phyloP scores from a whole-genome alignment of 2,113 vertebrate species.

The Callocephalon fimbriatum region DNA sequence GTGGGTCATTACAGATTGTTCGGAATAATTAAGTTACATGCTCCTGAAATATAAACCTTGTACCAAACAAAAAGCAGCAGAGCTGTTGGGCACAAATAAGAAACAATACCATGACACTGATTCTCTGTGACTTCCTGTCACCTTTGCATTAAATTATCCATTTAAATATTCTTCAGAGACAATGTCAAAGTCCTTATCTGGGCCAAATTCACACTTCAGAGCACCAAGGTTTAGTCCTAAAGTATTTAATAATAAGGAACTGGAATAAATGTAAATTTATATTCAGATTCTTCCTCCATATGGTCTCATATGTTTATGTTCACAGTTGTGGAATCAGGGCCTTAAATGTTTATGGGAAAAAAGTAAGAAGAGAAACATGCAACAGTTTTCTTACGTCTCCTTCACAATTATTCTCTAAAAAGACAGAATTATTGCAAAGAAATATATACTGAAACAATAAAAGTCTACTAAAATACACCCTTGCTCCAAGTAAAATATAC shows the following conservation, averaged over 20 bases:
- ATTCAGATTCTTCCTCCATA: not conserved
- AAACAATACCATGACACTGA: not conserved
- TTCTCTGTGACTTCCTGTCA: not conserved
- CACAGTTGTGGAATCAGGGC: not conserved
- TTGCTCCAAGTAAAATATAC: slow-evolving; percentile 53
- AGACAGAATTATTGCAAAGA: not conserved
- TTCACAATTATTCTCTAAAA: not conserved
- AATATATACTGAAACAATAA: not conserved
- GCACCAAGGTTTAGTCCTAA: not conserved
- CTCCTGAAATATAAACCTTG: not conserved
- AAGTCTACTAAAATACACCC: slow-evolving; percentile 38
- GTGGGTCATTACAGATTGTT: not conserved
- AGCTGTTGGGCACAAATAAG: not conserved
- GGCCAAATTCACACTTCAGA: not conserved
- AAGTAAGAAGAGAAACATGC: not conserved
- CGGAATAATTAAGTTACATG: not conserved
- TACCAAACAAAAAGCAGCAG: not conserved
- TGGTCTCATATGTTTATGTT: not conserved
- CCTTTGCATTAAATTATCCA: not conserved
- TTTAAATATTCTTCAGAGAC: not conserved
- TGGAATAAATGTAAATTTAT: not conserved
- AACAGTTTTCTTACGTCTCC: not conserved
- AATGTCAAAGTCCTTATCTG: not conserved
- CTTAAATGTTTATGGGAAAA: not conserved
- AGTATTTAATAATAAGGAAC: not conserved